Base-by-base conservation (phyloP, 1,140 invertebrate species). In the Heliothis subflexa region DNA sequence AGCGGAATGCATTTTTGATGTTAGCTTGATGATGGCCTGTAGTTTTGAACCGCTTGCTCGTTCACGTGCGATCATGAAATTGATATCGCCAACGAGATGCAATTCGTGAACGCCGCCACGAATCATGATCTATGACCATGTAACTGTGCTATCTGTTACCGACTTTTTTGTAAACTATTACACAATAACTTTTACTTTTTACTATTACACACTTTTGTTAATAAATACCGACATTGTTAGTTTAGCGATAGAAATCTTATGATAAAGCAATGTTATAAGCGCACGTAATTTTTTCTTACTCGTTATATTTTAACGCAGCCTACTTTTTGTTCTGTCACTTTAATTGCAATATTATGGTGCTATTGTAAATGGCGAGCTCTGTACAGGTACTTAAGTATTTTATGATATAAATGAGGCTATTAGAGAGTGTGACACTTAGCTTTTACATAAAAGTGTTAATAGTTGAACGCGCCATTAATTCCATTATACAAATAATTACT, bases 161-260 rank as follows among this genome's bases (percentile, higher is more conserved):
- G 47, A 66, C 62, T 68, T 77, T 66, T 66, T 55, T 55, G 49
- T 68, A 77, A 74, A 74, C 50, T 57, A 61, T 81, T 81, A 70
- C 50, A 76, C 61, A 81, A 81, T 70, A 76, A 81, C 79, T 78
- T 81, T 81, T 81, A 81, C 75, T 81, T 77, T 59, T 55, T 59
- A 54, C 71, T 81, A 66, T 78, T 78, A 64, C 49, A 75, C 72
- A 70, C 77, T 78, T 78, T 79, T 71, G 72, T 73, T 54, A 62
- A 78, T 52, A 72, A 81, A 71, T 70, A 75, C 75, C 40, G 61
- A 80, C 76, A 71, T 70, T 78, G 72, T 76, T 73, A 68, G 64
- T 80, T 76, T 61, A 71, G 72, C 47, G 78, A 80, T 80, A 80
- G 74, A 59, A 21, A 80, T 80, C 78, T 76, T 73, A 80, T 72